Base-by-base conservation (phyloP, 1,140 invertebrate species). In the Drosophila nigromelanica region DNA sequence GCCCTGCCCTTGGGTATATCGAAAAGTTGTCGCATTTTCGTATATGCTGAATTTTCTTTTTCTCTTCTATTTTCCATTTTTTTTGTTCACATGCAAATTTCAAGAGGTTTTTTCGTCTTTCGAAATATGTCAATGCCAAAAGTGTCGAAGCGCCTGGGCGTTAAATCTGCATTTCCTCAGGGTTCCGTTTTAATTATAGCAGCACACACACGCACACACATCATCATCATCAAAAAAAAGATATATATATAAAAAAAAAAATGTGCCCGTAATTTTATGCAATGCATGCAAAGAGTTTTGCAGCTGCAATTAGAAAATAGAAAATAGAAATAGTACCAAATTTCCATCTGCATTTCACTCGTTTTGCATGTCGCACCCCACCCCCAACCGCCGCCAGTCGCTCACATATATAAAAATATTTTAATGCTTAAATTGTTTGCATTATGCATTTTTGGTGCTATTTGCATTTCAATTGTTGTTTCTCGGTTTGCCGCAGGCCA, bases 141-240 rank as follows among this genome's bases (percentile, higher is more conserved):
- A 72, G 45, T 56, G 45, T 67, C 54, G 55, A 61, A 66, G 73
- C 67, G 39, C 47, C 47, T 71, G 73, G 61, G 61, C 43, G 70
- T 76, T 67, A 72, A 76, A 76, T 76, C 73, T 76, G 62, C 62
- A 76, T 76, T 67, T 76, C 55, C 70, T 76, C 69, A 67, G 73
- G 73, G 73, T 72, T 73, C 62, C 55, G 50, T 72, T 76, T 76
- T 72, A 76, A 72, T 76, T 64, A 75, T 50, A 63, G 4, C 47
- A 52, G 10, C 21, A 39, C 18, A 47, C 11, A 56, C 15, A 37
- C 27, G 18, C 24, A 37, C 33, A 55, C 14, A 40, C 15, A 43
- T 62, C 48, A n/a, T 54, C 37, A 43, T 43, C 54, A n/a, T 54
- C 37, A 43, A 43, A 39, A 72, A 51, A 35, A 60, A 40, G 58